Conservation (phyloP, 2,888 invertebrate species). For the Rhyacophila evoluta region DNA sequence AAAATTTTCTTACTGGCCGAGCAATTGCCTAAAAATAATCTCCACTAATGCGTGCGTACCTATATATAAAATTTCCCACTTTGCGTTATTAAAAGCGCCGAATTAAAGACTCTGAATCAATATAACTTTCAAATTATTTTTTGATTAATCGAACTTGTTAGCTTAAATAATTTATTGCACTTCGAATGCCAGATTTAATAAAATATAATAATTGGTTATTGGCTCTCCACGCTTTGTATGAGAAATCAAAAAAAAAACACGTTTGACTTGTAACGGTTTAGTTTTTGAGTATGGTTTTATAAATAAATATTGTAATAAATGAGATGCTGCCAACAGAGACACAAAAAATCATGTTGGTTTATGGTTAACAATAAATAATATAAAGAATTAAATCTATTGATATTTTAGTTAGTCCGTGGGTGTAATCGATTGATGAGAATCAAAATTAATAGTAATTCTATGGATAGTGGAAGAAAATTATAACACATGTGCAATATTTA, state of each 20-base stretch:
- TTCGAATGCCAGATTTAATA: background rate
- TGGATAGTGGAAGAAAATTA: no score
- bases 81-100: background rate
- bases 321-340: no score
- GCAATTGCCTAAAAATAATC: background rate
- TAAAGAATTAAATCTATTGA: no score
- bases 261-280: constrained; percentile 12
- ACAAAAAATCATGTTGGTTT: background rate
- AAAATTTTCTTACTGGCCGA: background rate
- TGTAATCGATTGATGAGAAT: no score
- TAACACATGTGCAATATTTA: no score
- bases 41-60: background rate
- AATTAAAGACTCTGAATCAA: background rate
- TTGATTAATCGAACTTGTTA: background rate
- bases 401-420: no score
- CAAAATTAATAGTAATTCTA: no score
- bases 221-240: background rate
- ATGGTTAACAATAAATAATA: no score
- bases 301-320: background rate
- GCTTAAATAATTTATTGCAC: background rate
- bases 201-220: background rate
- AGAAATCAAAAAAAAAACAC: background rate
- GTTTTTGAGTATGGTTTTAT: background rate
- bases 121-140: background rate
- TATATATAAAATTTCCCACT: background rate